Percentiles rank a stretch among this genome's conserved stretches.
Conservation (phyloP, 2,888 invertebrate genomes). For the Mesodorylaimus sp. region DNA sequence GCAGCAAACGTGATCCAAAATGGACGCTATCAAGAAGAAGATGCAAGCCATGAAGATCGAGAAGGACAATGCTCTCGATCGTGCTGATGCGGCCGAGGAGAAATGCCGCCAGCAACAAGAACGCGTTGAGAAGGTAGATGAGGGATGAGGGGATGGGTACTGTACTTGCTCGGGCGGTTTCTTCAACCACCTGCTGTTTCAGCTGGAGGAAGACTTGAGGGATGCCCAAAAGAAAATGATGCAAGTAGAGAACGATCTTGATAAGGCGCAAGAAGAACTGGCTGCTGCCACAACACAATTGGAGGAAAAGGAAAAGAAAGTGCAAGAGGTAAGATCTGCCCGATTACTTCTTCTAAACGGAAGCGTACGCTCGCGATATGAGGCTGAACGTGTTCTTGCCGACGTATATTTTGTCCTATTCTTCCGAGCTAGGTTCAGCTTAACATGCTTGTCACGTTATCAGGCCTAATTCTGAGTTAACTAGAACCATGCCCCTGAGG, state of each 20-base stretch:
- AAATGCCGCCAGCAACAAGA: slow-evolving; percentile 56
- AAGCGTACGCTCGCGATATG: too few species aligned
- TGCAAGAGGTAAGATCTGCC: slow-evolving; percentile 60
- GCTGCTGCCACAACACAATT: slow-evolving; percentile 86
- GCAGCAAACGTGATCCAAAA: slow-evolving; percentile 39
- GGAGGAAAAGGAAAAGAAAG: slow-evolving; percentile 86
- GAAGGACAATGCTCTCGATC: slow-evolving; percentile 99
- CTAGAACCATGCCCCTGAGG: too few species aligned
- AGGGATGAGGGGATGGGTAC: too few species aligned
- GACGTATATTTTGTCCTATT: too few species aligned
- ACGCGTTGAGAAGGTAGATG: slow-evolving; percentile 44
- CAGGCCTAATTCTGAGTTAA: too few species aligned
- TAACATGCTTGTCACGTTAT: too few species aligned
- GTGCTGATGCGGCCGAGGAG: slow-evolving; percentile 90
- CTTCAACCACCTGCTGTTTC: too few species aligned
- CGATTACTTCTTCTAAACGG: too few species aligned
- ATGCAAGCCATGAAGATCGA: slow-evolving; percentile 99
- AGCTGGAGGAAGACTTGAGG: slow-evolving; percentile 79
- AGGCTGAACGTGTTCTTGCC: too few species aligned
- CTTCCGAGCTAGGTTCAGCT: too few species aligned
- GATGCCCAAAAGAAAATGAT: slow-evolving; percentile 98
- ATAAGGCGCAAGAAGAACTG: slow-evolving; percentile 89
- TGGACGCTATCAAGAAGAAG: slow-evolving; percentile 99
- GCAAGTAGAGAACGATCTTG: slow-evolving; percentile 94
- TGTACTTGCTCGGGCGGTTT: too few species aligned